Conservation (phyloP, 2,797 vertebrate species). For the Sternotherus odoratus region DNA sequence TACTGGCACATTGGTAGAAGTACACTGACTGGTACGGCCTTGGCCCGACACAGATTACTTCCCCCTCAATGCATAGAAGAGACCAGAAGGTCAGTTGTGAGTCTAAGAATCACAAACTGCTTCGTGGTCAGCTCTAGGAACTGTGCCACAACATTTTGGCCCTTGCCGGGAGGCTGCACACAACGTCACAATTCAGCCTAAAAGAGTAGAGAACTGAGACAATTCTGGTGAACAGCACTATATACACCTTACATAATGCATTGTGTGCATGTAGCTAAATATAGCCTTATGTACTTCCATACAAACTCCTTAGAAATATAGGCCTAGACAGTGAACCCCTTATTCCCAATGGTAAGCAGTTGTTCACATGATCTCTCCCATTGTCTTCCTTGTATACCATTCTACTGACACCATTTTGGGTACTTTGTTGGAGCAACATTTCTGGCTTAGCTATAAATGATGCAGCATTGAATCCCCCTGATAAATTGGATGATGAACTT, state of each 20-base stretch:
- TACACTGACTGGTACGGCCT: accelerated
- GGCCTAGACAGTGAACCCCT: accelerated
- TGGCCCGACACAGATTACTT: not conserved
- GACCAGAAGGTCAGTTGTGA: not conserved
- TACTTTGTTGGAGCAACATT: not conserved
- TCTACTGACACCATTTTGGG: not conserved
- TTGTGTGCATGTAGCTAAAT: not conserved
- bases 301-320: not conserved
- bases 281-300: not conserved
- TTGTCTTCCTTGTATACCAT: accelerated
- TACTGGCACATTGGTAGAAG: not conserved
- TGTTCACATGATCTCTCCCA: accelerated
- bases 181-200: not conserved
- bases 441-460: accelerated
- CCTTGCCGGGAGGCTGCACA: accelerated
- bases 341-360: accelerated
- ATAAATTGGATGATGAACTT: accelerated
- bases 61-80: not conserved
- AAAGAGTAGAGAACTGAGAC: not conserved
- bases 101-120: not conserved
- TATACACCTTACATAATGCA: not conserved
- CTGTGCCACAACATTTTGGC: accelerated
- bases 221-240: not conserved
- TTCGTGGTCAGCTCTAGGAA: not conserved
- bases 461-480: accelerated